Conservation (phyloP, 2,113 vertebrate species). For the Lagopus muta region DNA sequence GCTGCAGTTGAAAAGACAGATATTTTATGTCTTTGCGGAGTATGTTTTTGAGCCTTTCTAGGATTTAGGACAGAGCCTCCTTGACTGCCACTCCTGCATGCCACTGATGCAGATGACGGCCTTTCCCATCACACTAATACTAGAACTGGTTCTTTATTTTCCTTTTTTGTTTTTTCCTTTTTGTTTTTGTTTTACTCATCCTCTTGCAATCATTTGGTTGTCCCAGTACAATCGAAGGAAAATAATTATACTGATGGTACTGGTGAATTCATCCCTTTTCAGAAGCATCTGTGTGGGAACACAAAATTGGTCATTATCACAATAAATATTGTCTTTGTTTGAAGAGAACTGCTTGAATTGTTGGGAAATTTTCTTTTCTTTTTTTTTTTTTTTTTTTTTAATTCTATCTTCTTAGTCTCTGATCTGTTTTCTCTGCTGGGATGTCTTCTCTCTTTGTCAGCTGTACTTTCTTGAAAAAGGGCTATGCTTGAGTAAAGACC, state of each 20-base stretch:
- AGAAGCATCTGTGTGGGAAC: neutral
- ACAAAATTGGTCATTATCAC: neutral
- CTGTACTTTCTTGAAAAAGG: slow-evolving; percentile 28
- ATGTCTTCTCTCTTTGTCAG: slow-evolving; percentile 10
- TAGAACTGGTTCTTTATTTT: neutral
- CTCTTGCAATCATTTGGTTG: neutral
- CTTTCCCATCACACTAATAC: neutral
- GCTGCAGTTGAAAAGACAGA: neutral
- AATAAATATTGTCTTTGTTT: neutral
- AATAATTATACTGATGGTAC: neutral
- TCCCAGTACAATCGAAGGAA: neutral
- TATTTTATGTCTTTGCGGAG: neutral
- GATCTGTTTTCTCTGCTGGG: neutral
- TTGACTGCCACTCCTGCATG: neutral
- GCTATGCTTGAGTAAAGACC: neutral
- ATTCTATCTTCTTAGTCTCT: neutral
- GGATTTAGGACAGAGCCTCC: neutral
- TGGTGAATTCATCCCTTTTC: neutral
- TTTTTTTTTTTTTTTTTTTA: neutral
- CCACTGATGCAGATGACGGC: neutral
- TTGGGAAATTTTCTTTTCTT: neutral
- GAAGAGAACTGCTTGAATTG: neutral
- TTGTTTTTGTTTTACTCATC: neutral
- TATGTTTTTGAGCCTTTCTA: neutral
- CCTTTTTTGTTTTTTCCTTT: neutral